These are phyloP conservation scores for Collichthys lucidus DNA, from an alignment of 2,113 vertebrate genomes.

Conservation along the genomic window DNA sequence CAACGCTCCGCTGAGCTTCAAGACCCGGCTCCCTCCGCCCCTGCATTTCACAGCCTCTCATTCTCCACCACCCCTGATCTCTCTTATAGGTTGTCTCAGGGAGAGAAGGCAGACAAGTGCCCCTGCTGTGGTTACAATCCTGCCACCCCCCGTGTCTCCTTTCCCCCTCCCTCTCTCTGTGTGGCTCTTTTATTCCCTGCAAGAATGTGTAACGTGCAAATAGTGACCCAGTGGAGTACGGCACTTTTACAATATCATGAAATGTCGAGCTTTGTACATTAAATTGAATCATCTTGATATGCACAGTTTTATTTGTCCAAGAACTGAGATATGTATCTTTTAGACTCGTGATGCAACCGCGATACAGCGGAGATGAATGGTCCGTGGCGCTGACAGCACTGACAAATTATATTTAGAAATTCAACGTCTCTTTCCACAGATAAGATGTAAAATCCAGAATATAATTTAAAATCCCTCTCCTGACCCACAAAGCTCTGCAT, in stretches of 20 bases:
- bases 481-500: too few relatives aligned
- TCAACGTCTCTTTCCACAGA: constrained; percentile 1
- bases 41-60: constrained; percentile 34
- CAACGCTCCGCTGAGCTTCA: constrained; percentile 63
- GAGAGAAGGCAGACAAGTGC: constrained; percentile 63
- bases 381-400: background rate
- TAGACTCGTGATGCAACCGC: background rate
- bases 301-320: background rate
- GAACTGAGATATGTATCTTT: background rate
- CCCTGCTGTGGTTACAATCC: constrained; percentile 67
- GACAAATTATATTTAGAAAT: background rate
- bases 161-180: constrained; percentile 23
- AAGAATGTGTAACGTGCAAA: constrained; percentile 21
- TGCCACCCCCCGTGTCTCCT: constrained; percentile 7
- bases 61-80: constrained; percentile 54
- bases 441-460: too few relatives aligned
- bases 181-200: constrained; percentile 9
- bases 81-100: constrained; percentile 55
- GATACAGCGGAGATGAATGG: background rate
- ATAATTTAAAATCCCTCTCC: too few relatives aligned
- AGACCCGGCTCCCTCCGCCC: constrained; percentile 38
- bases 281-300: background rate
- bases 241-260: background rate
- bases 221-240: background rate
- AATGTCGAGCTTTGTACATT: background rate